phyloP scores from a whole-genome alignment of 2,888 invertebrate genomes.

The Phortica magna region DNA sequence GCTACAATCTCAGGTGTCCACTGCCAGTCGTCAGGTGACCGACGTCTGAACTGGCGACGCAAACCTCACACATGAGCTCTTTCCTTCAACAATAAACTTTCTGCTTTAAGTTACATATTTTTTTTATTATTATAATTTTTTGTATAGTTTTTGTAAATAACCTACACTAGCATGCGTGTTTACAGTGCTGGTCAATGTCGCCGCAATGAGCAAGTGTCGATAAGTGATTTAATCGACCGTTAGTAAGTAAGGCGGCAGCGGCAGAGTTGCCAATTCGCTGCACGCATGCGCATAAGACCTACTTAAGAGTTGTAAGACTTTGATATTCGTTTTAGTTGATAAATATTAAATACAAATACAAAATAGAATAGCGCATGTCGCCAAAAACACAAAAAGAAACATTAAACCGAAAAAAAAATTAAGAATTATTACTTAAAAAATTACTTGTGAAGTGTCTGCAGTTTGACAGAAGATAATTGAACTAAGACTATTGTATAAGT shows the following conservation, averaged over 20 bases:
- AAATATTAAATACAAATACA: not conserved
- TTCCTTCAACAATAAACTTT: not conserved
- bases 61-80: slow-evolving; percentile 30
- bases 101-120: not conserved
- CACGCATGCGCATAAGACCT: slow-evolving; percentile 37
- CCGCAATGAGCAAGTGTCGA: not conserved
- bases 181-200: not conserved
- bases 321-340: slow-evolving; percentile 14
- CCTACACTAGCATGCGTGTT: not conserved
- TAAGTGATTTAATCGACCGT: not conserved
- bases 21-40: slow-evolving; percentile 77
- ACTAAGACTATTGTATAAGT: slow-evolving; percentile 44
- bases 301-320: slow-evolving; percentile 56
- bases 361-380: not conserved
- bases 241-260: not conserved
- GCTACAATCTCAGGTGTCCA: slow-evolving; percentile 51
- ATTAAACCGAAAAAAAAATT: too few relatives aligned
- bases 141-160: slow-evolving; percentile 11
- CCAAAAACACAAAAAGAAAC: not conserved
- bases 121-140: not conserved
- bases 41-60: slow-evolving; percentile 69
- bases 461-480: too few relatives aligned
- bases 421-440: too few relatives aligned
- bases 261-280: not conserved
- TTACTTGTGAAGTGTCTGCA: too few relatives aligned